phyloP scores from a whole-genome alignment of 2,113 vertebrate species.

The Sinocyclocheilus anophthalmus region DNA sequence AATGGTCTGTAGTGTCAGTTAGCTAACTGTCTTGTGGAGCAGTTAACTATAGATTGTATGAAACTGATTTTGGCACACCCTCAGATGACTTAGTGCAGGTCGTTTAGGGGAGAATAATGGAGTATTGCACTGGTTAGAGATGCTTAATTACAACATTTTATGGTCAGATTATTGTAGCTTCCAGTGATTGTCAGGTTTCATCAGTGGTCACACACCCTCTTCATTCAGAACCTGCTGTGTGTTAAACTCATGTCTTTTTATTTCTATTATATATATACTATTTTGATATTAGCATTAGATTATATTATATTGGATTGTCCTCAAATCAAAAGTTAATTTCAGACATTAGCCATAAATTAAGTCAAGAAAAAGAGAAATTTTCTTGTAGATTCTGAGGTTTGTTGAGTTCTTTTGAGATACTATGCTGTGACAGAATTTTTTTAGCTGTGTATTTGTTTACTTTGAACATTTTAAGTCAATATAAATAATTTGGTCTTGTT shows the following conservation, averaged over 20 bases:
- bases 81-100: slow-evolving; percentile 8
- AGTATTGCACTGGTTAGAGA: not conserved
- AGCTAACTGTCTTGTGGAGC: not conserved
- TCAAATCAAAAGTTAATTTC: too few species aligned
- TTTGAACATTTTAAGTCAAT: too few species aligned
- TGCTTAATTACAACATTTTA: not conserved
- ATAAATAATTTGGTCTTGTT: too few species aligned
- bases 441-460: too few species aligned
- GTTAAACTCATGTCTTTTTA: too few species aligned
- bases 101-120: not conserved
- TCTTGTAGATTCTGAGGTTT: not conserved
- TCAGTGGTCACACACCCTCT: not conserved
- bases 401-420: not conserved
- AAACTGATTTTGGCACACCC: slow-evolving; percentile 14
- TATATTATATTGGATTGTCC: too few species aligned
- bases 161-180: not conserved
- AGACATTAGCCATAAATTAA: too few species aligned
- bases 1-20: not conserved
- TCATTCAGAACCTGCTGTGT: not conserved
- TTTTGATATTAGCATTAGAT: too few species aligned
- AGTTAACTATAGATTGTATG: slow-evolving; percentile 30
- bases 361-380: not conserved
- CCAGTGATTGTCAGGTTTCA: slow-evolving; percentile 2
- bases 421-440: too few species aligned
- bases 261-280: too few species aligned